phyloP scores from a whole-genome alignment of 2,888 invertebrate species.

The Lathronympha strigana region DNA sequence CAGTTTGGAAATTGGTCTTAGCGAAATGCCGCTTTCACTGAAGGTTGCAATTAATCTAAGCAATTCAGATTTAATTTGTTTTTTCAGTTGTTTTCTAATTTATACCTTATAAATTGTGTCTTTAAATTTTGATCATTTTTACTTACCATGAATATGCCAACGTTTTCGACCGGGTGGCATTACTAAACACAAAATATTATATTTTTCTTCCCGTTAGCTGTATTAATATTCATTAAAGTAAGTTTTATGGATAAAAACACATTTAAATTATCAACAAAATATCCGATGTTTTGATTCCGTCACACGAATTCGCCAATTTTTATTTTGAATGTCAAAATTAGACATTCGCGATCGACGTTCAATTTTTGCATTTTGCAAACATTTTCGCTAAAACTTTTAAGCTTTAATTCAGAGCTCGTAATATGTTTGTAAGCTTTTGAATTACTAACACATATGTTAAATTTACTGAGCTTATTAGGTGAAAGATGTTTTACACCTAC shows the following conservation, averaged over 20 bases:
- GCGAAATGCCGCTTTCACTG: slow-evolving; percentile 1
- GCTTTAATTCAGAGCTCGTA: background rate
- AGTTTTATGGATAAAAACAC: background rate
- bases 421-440: background rate
- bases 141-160: slow-evolving; percentile 90
- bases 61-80: background rate
- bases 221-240: slow-evolving; percentile 36
- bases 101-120: background rate
- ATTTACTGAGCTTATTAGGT: slow-evolving; percentile 22
- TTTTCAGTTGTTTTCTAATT: background rate
- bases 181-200: slow-evolving; percentile 43
- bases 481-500: slow-evolving; percentile 46
- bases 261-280: slow-evolving; percentile 13
- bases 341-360: slow-evolving; percentile 34
- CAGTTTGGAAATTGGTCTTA: background rate
- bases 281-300: slow-evolving; percentile 28
- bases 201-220: slow-evolving; percentile 31
- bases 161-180: slow-evolving; percentile 88
- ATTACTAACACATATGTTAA: background rate
- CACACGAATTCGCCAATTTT: slow-evolving; percentile 19
- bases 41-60: background rate
- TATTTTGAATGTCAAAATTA: slow-evolving; percentile 37
- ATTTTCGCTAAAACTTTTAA: background rate
- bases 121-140: background rate
- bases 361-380: slow-evolving; percentile 33